These are phyloP conservation scores for Alces alces DNA, from an alignment of 2,113 vertebrate genomes.

Conservation along the genomic window DNA sequence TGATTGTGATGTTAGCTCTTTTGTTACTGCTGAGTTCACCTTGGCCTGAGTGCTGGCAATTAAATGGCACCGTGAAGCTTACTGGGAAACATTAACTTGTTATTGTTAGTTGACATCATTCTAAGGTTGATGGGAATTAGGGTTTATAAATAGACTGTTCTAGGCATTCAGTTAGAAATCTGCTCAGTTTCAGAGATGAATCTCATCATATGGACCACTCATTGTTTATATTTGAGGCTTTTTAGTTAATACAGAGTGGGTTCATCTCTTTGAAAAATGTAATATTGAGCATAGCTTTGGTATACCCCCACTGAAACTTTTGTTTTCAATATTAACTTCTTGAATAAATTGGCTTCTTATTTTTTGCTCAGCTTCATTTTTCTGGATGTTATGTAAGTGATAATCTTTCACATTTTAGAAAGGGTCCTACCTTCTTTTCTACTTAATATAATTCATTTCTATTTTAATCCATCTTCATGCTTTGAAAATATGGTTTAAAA, in stretches of 20 bases:
- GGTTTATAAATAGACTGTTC: slow-evolving; percentile 83
- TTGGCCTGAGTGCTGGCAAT: slow-evolving; percentile 78
- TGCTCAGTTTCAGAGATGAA: slow-evolving; percentile 74
- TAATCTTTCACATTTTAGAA: slow-evolving; percentile 18
- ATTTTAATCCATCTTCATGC: slow-evolving; percentile 35
- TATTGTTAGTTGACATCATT: slow-evolving; percentile 82
- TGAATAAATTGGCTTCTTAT: slow-evolving; percentile 6
- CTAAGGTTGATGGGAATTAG: slow-evolving; percentile 78
- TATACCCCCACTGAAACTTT: not conserved
- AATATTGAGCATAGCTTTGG: not conserved
- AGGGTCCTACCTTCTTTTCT: not conserved
- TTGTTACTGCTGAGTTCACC: slow-evolving; percentile 79
- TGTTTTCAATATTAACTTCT: slow-evolving; percentile 12
- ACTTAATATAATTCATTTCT: not conserved
- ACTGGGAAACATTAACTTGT: slow-evolving; percentile 87
- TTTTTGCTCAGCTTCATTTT: slow-evolving; percentile 12
- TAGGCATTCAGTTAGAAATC: slow-evolving; percentile 74
- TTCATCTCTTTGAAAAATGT: slow-evolving; percentile 52
- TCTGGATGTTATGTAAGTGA: not conserved
- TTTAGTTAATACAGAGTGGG: slow-evolving; percentile 43
- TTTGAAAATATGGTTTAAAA: slow-evolving; percentile 40
- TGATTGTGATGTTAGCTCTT: slow-evolving; percentile 77
- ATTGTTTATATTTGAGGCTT: slow-evolving; percentile 66
- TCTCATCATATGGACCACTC: slow-evolving; percentile 56
- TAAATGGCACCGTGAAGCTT: slow-evolving; percentile 81